Conservation (phyloP, 2,888 invertebrate species). For the Ellobium chinense region DNA sequence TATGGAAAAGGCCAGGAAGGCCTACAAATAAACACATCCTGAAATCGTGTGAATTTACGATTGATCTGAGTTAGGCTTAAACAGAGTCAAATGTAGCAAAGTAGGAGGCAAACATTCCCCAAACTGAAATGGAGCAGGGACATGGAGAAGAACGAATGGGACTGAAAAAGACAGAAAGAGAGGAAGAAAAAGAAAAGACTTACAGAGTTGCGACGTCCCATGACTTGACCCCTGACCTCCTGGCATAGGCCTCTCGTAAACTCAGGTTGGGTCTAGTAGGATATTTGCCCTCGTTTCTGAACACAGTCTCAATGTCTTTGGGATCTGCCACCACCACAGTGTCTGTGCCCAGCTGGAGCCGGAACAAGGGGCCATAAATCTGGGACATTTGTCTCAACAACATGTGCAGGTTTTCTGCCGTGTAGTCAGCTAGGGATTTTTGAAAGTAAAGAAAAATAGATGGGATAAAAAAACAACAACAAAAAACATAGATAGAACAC, state of each 20-base stretch:
- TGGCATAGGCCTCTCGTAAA: conserved; percentile 26
- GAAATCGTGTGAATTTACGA: too few relatives aligned
- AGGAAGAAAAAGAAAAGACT: neutral
- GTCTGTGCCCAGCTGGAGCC: conserved; percentile 15
- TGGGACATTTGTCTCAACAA: conserved; percentile 5
- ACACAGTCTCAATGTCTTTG: conserved; percentile 38
- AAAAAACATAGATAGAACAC: too few relatives aligned
- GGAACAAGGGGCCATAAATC: conserved; percentile 32
- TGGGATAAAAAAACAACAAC: too few relatives aligned
- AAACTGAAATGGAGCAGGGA: too few relatives aligned
- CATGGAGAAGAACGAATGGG: too few relatives aligned
- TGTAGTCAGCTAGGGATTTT: conserved; percentile 3
- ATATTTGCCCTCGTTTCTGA: conserved; percentile 29
- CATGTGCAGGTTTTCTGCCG: conserved; percentile 25
- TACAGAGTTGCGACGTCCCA: conserved; percentile 28
- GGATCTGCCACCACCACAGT: conserved; percentile 33
- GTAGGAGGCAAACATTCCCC: too few relatives aligned
- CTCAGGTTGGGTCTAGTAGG: conserved; percentile 21
- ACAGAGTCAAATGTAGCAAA: too few relatives aligned
- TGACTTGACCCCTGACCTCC: neutral
- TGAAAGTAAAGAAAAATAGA: too few relatives aligned
- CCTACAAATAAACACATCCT: too few relatives aligned
- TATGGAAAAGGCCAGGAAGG: too few relatives aligned
- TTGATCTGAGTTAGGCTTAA: too few relatives aligned
- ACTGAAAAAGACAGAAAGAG: too few relatives aligned